These are phyloP conservation scores for Agrilus mali DNA, from an alignment of 2,888 invertebrate genomes.

Conservation along the genomic window DNA sequence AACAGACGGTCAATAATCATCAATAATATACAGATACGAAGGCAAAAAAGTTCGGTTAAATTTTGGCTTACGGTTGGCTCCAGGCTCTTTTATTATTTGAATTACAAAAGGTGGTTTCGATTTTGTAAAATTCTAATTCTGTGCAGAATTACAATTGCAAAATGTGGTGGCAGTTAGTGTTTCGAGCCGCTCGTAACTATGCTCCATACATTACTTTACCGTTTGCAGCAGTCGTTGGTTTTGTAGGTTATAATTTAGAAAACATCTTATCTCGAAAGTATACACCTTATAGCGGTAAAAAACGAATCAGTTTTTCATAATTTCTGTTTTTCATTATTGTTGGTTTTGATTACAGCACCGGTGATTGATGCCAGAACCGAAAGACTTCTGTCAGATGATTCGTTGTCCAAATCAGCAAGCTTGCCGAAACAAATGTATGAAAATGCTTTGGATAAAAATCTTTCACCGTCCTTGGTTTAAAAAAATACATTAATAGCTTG, in stretches of 20 bases:
- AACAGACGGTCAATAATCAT: too few relatives aligned
- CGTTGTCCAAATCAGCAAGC: conserved; percentile 43
- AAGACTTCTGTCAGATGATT: conserved; percentile 46
- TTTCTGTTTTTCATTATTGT: not conserved
- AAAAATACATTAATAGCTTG: too few relatives aligned
- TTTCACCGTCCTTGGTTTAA: conserved; percentile 42
- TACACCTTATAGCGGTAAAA: conserved; percentile 60
- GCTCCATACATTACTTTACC: conserved; percentile 73
- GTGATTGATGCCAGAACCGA: conserved; percentile 64
- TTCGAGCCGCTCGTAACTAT: conserved; percentile 55
- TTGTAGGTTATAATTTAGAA: conserved; percentile 81
- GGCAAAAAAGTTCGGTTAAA: too few relatives aligned
- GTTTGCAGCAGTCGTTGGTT: conserved; percentile 67
- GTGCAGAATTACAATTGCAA: not conserved
- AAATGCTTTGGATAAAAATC: conserved; percentile 52
- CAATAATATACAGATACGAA: too few relatives aligned
- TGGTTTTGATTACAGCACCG: conserved; percentile 41
- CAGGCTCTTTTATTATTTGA: too few relatives aligned
- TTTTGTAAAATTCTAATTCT: not conserved
- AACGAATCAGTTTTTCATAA: conserved; percentile 1
- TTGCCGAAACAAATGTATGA: conserved; percentile 56
- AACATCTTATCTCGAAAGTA: conserved; percentile 57
- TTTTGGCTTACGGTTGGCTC: too few relatives aligned
- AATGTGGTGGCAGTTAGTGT: conserved; percentile 64
- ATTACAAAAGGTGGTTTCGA: too few relatives aligned